Evolutionary conservation across 2,888 invertebrate species (phyloP).

Genomic region (Volucella bombylans): DNA sequence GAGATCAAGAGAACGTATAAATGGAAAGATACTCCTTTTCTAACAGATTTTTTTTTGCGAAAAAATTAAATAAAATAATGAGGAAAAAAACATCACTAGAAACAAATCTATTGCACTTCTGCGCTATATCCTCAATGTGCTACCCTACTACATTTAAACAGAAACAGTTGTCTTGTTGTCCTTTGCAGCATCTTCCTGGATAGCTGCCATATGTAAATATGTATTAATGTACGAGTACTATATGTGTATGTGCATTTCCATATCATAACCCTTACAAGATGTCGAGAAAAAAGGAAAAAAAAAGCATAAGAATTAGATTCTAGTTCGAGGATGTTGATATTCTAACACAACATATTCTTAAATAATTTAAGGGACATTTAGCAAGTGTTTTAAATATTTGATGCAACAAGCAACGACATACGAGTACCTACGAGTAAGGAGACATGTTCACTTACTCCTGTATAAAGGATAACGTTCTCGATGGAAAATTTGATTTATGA

Average conservation of each 20-base stretch:
- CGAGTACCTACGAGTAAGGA: constrained; percentile 17
- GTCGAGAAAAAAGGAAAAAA: constrained; percentile 20
- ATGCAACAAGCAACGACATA: constrained; percentile 25
- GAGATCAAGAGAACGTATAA: constrained; percentile 23
- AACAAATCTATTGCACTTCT: constrained; percentile 49
- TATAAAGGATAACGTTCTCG: constrained; percentile 25
- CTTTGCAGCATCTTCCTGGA: constrained; percentile 28
- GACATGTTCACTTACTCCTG: constrained; percentile 24
- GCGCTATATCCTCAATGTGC: background rate
- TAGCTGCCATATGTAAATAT: too few species aligned
- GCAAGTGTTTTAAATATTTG: constrained; percentile 59
- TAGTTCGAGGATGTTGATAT: constrained; percentile 26
- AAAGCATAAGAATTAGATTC: background rate
- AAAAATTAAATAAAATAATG: constrained; percentile 14
- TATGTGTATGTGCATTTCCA: too few species aligned
- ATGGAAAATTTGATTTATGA: constrained; percentile 68
- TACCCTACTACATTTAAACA: constrained; percentile 30
- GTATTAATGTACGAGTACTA: too few species aligned
- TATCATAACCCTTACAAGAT: constrained; percentile 23
- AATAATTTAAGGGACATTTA: constrained; percentile 68
- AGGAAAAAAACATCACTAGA: constrained; percentile 46
- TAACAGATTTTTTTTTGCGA: constrained; percentile 16
- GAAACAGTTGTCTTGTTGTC: constrained; percentile 34
- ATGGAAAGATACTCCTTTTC: constrained; percentile 36
- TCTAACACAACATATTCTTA: constrained; percentile 47